Percentiles rank a stretch among this genome's conserved stretches.
Conservation (phyloP, 2,113 vertebrate species). For the Struthidea cinerea region DNA sequence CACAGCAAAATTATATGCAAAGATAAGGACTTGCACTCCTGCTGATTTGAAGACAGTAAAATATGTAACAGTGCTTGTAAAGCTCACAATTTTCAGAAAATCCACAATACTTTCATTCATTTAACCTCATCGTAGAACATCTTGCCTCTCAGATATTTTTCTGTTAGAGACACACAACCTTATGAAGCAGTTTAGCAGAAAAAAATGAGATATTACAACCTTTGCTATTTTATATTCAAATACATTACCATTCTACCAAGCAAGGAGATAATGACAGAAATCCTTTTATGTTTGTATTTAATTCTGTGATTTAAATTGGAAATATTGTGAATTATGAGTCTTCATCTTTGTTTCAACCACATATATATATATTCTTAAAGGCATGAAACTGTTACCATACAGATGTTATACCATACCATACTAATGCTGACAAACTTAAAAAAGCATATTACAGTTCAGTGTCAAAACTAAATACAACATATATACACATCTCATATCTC, state of each 20-base stretch:
- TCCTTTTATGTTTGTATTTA: slow-evolving; percentile 36
- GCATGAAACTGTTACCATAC: neutral
- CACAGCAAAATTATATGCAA: neutral
- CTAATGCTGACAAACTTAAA: neutral
- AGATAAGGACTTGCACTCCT: neutral
- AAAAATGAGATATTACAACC: neutral
- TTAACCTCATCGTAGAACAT: neutral
- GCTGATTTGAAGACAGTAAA: neutral
- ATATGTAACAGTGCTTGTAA: neutral
- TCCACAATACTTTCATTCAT: neutral
- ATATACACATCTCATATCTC: neutral
- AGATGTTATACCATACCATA: neutral
- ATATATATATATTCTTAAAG: neutral
- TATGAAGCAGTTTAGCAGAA: neutral
- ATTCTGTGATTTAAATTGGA: neutral
- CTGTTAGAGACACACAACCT: neutral
- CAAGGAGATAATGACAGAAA: slow-evolving; percentile 6
- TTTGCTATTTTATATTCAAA: neutral
- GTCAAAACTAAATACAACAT: neutral
- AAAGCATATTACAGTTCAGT: neutral
- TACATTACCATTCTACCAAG: neutral
- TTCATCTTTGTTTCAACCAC: neutral
- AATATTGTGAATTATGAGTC: neutral
- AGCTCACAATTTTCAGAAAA: neutral
- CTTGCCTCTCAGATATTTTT: neutral